These are phyloP conservation scores for Agraylea sexmaculata DNA, from an alignment of 1,140 invertebrate species.

Conservation along the genomic window DNA sequence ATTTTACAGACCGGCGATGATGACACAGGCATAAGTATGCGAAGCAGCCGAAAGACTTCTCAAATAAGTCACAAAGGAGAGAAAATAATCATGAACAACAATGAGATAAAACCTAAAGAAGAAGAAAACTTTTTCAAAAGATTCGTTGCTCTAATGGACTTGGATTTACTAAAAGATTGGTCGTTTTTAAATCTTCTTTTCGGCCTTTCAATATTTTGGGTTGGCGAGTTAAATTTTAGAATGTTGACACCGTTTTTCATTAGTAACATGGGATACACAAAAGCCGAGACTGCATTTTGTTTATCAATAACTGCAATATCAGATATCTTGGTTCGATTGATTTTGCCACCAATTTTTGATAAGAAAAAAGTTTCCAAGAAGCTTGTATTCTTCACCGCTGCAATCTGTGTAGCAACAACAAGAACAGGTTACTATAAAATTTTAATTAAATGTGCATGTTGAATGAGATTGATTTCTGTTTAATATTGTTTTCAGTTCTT, in stretches of 20 bases:
- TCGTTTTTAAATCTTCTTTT: slow-evolving; percentile 58
- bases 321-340: slow-evolving; percentile 55
- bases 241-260: slow-evolving; percentile 65
- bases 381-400: slow-evolving; percentile 53
- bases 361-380: slow-evolving; percentile 51
- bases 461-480: slow-evolving; percentile 21
- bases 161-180: slow-evolving; percentile 50
- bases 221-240: slow-evolving; percentile 62
- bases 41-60: slow-evolving; percentile 10
- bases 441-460: slow-evolving; percentile 15
- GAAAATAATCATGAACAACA: slow-evolving; percentile 29
- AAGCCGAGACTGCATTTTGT: slow-evolving; percentile 53
- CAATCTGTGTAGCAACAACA: slow-evolving; percentile 52
- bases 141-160: slow-evolving; percentile 47
- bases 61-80: slow-evolving; percentile 12
- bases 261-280: slow-evolving; percentile 48
- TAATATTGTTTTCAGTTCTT: slow-evolving; percentile 43
- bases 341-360: slow-evolving; percentile 60
- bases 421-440: slow-evolving; percentile 50
- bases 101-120: slow-evolving; percentile 30
- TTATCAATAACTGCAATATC: slow-evolving; percentile 59
- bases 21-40: slow-evolving; percentile 34
- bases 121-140: slow-evolving; percentile 37
- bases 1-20: slow-evolving; percentile 28
- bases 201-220: slow-evolving; percentile 58